phyloP scores from a whole-genome alignment of 23 tunicate genomes.

The Trididemnum nubilum region DNA sequence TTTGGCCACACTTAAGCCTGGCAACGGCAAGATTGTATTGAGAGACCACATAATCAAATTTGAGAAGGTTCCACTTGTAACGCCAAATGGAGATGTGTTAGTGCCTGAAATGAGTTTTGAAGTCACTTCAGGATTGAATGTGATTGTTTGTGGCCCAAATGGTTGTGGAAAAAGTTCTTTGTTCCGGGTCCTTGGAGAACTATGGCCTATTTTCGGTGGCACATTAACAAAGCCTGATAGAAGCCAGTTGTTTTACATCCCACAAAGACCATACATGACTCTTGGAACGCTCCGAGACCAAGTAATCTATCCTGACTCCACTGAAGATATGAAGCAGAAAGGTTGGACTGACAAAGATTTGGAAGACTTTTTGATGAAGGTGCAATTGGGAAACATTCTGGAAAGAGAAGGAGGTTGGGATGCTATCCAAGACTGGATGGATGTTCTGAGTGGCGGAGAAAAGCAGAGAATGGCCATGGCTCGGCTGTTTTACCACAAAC shows the following conservation, averaged over 20 bases:
- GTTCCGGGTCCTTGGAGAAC: constrained; percentile 90
- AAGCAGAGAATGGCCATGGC: constrained; percentile 97
- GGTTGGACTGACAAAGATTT: constrained; percentile 64
- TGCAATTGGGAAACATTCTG: constrained; percentile 75
- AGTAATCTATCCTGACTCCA: constrained; percentile 82
- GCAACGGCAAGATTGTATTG: constrained; percentile 62
- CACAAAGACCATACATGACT: constrained; percentile 95
- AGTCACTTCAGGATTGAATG: constrained; percentile 74
- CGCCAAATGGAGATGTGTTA: constrained; percentile 90
- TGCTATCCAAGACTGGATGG: constrained; percentile 94
- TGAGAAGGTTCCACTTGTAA: constrained; percentile 87
- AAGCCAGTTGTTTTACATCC: constrained; percentile 84
- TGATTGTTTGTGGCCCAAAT: constrained; percentile 89
- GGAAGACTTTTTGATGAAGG: constrained; percentile 61
- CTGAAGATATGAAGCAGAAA: constrained; percentile 59
- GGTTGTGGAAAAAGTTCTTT: constrained; percentile 95
- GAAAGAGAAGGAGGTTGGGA: constrained; percentile 93
- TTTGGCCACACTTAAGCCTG: constrained; percentile 38
- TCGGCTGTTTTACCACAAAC: constrained; percentile 94
- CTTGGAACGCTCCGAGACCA: constrained; percentile 86
- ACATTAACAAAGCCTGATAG: constrained; percentile 76
- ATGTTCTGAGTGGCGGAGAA: constrained; percentile 95
- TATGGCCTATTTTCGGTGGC: constrained; percentile 96
- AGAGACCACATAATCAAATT: constrained; percentile 64
- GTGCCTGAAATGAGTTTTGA: constrained; percentile 77